These are phyloP conservation scores for Salvelinus sp. DNA, from an alignment of 2,113 vertebrate genomes.

Conservation along the genomic window DNA sequence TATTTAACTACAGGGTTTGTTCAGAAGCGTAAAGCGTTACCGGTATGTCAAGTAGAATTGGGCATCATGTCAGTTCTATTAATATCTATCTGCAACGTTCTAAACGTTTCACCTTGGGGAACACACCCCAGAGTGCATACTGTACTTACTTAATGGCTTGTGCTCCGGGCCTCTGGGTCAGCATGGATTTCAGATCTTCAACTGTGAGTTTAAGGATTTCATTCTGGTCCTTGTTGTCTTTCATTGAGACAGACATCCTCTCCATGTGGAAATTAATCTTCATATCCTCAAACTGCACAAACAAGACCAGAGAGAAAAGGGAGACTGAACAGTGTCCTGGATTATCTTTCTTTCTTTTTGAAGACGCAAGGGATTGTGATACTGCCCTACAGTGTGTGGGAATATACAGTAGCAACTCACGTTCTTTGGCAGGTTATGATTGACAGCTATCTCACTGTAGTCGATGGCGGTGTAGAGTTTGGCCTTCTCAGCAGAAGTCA, in stretches of 20 bases:
- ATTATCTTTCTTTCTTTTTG: neutral
- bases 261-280: constrained; percentile 87
- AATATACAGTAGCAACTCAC: constrained; percentile 69
- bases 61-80: too few species aligned
- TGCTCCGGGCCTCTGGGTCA: constrained; percentile 90
- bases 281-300: constrained; percentile 89
- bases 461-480: constrained; percentile 97
- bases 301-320: neutral
- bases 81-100: too few species aligned
- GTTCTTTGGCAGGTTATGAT: constrained; percentile 92
- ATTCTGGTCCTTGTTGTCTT: constrained; percentile 80
- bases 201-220: constrained; percentile 87
- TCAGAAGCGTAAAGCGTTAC: too few species aligned
- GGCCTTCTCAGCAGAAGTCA: constrained; percentile 88
- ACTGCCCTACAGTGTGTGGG: neutral
- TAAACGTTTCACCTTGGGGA: too few species aligned
- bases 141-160: constrained; percentile 87
- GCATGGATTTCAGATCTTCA: constrained; percentile 79
- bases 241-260: constrained; percentile 84
- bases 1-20: too few species aligned
- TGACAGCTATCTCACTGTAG: constrained; percentile 90
- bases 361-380: neutral
- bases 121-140: too few species aligned
- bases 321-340: neutral
- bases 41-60: too few species aligned